Percentiles rank a stretch among this genome's conserved stretches.
Evolutionary conservation across 2,888 invertebrate genomes (phyloP).

Genomic region (Eilema depressum): DNA sequence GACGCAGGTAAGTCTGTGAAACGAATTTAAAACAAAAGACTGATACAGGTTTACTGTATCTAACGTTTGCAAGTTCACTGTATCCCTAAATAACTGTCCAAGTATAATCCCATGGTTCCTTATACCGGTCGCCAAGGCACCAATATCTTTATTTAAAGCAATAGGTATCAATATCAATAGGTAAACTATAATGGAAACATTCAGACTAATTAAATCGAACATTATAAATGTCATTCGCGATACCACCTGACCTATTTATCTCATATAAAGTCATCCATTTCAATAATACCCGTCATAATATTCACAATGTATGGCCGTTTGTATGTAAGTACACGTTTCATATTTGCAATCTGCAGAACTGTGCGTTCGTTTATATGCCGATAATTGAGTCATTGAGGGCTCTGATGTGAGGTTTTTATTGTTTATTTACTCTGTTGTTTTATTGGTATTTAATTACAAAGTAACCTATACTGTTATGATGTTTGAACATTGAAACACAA

Average conservation of each 20-base stretch:
- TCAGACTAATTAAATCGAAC: conserved; percentile 82
- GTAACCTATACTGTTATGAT: conserved; percentile 21
- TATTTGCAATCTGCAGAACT: conserved; percentile 49
- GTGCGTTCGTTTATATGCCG: conserved; percentile 29
- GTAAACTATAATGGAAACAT: conserved; percentile 74
- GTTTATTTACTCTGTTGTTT: conserved; percentile 46
- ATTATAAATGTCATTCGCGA: conserved; percentile 75
- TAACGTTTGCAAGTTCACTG: not conserved
- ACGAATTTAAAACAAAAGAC: not conserved
- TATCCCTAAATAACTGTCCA: not conserved
- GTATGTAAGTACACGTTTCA: conserved; percentile 65
- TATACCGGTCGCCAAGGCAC: not conserved
- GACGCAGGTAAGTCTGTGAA: not conserved
- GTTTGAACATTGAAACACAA: not conserved
- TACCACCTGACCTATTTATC: conserved; percentile 82
- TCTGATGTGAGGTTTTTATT: conserved; percentile 46
- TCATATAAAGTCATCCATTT: conserved; percentile 82
- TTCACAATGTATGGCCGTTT: conserved; percentile 69
- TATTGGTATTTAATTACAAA: conserved; percentile 38
- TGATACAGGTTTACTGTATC: not conserved
- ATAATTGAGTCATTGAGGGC: conserved; percentile 57
- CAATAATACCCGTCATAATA: conserved; percentile 79
- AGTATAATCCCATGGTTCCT: not conserved
- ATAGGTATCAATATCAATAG: conserved; percentile 17
- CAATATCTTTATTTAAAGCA: conserved; percentile 15